Evolutionary conservation across 1,140 invertebrate species (phyloP), one percentile per base, ranked within the genome.

Genomic region (Dreissena rostriformis): DNA sequence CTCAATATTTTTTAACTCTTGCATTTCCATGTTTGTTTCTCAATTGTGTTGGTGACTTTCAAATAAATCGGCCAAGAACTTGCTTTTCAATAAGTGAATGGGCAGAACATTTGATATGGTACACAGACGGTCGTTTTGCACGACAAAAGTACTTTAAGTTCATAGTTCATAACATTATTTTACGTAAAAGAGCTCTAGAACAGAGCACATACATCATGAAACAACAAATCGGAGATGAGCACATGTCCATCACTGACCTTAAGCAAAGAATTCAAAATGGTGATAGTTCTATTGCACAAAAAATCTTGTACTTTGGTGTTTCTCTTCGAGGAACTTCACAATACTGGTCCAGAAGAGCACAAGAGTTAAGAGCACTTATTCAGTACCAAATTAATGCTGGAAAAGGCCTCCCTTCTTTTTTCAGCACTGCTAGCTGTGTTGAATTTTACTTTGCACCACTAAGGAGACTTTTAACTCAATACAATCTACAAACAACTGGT

Each of bases 71-170:
- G n/a, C 74, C 79, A 8, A 39, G 70, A 15, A 73, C 82, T 49
- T 77, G 72, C 29, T 22, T 22, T 11, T 86, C 86, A 11, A 77
- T 87, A 55, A 29, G 76, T 22, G 65, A 87, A 17, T 86, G 80
- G 83, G 84, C 86, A 55, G 80, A 87, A 15, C 86, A 87, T 77
- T 49, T 76, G 17, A 17, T 85, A 14, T 86, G 84, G 86, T 83
- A 79, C 71, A 28, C 63, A 66, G 84, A 86, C 66, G 77, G 85
- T 1, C 65, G 87, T 1, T 86, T 84, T 85, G 75, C 82, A n/a
- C 61, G 73, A 22, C 83, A 88, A 53, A 73, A 49, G 22, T 82
- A 82, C 66, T 87, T 87, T 39, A 88, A 88, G 65, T 83, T 88
- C 24, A 75, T 87, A 53, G 78, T 86, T 12, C 82, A 87, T n/a